These are phyloP conservation scores for Drosophila fulvimacula DNA, from an alignment of 2,888 invertebrate genomes.

Conservation along the genomic window DNA sequence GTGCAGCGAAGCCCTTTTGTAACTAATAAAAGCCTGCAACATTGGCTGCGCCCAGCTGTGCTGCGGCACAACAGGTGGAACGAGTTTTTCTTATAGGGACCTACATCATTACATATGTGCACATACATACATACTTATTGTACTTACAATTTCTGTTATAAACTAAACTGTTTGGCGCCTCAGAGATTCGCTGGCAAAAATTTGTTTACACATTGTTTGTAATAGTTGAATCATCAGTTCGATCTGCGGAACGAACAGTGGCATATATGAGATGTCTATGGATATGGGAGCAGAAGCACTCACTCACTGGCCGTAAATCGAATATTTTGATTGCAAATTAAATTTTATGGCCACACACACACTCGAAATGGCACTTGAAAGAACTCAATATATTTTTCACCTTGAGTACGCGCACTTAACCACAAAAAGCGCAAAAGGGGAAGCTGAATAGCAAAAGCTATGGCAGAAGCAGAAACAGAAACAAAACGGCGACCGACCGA, in stretches of 20 bases:
- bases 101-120: neutral
- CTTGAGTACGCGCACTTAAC: slow-evolving; percentile 74
- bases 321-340: slow-evolving; percentile 65
- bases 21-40: slow-evolving; percentile 14
- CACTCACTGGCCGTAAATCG: slow-evolving; percentile 49
- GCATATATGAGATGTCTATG: no score
- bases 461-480: slow-evolving; percentile 14
- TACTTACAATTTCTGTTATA: slow-evolving; percentile 29
- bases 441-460: slow-evolving; percentile 26
- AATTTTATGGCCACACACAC: slow-evolving; percentile 57
- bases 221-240: slow-evolving; percentile 31
- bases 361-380: slow-evolving; percentile 63
- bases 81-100: slow-evolving; percentile 38
- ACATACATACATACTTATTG: neutral
- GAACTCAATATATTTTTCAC: slow-evolving; percentile 74
- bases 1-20: slow-evolving; percentile 39
- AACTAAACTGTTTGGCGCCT: slow-evolving; percentile 15
- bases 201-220: slow-evolving; percentile 18
- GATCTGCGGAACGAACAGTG: no score
- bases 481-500: slow-evolving; percentile 33
- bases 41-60: slow-evolving; percentile 30
- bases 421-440: slow-evolving; percentile 55
- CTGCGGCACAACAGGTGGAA: slow-evolving; percentile 49
- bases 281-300: slow-evolving; percentile 29
- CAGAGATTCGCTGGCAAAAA: slow-evolving; percentile 17